Evolutionary conservation across 2,113 vertebrate genomes (phyloP).

Genomic region (Craseonycteris thonglongyai): DNA sequence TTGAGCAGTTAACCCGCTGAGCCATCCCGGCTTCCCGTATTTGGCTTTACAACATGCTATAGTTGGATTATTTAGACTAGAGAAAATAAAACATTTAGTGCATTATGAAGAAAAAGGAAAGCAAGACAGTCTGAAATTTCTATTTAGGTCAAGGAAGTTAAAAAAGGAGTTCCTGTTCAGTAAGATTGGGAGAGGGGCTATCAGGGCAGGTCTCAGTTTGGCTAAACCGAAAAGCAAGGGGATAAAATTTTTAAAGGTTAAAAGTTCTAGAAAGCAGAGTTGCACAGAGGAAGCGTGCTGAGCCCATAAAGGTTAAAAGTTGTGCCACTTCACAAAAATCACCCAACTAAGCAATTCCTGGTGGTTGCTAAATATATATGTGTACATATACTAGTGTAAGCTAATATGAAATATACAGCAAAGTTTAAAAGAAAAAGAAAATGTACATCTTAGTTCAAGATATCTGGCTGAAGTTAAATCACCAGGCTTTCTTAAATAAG

Average conservation of each 20-base stretch:
- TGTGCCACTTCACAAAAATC: constrained; percentile 43
- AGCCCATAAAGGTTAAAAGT: too few species aligned
- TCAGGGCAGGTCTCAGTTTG: not conserved
- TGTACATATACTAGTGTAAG: constrained; percentile 9
- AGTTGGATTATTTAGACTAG: not conserved
- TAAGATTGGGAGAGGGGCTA: not conserved
- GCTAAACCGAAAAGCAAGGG: constrained; percentile 21
- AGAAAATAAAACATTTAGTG: not conserved
- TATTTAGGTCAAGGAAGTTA: constrained; percentile 7
- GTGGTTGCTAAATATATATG: constrained; percentile 38
- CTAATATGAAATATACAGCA: constrained; percentile 17
- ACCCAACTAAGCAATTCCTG: constrained; percentile 38
- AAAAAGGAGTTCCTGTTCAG: not conserved
- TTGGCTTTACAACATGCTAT: too few species aligned
- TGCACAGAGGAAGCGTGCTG: too few species aligned
- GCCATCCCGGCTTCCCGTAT: too few species aligned
- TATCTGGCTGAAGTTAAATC: constrained; percentile 17
- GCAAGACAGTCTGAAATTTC: not conserved
- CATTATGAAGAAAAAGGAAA: not conserved
- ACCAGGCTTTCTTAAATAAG: not conserved
- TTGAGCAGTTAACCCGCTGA: too few species aligned
- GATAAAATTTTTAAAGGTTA: constrained; percentile 15
- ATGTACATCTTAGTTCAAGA: constrained; percentile 31
- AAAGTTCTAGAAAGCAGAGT: too few species aligned
- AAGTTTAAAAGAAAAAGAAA: constrained; percentile 28